Percentiles rank a stretch among this genome's conserved stretches.
phyloP scores from a whole-genome alignment of 2,888 invertebrate species.

The Mesochorus sp. region DNA sequence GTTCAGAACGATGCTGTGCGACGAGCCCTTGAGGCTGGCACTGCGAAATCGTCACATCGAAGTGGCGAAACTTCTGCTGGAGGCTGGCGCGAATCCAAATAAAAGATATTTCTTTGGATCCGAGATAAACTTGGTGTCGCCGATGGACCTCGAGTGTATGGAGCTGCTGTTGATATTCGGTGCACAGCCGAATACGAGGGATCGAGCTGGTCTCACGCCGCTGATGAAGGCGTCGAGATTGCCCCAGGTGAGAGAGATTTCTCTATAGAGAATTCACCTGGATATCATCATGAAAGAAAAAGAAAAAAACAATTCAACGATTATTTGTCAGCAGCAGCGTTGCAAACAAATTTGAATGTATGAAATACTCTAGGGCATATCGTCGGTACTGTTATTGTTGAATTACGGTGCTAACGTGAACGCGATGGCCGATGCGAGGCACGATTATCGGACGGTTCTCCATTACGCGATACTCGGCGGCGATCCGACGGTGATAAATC shows the following conservation, averaged over 20 bases:
- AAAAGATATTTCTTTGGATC: slow-evolving; percentile 95
- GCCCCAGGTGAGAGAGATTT: slow-evolving; percentile 88
- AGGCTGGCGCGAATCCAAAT: slow-evolving; percentile 94
- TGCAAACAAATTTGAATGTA: slow-evolving; percentile 1
- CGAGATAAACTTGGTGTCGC: slow-evolving; percentile 93
- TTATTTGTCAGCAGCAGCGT: too few relatives aligned
- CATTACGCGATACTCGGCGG: slow-evolving; percentile 94
- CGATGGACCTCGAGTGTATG: slow-evolving; percentile 90
- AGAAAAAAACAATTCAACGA: too few relatives aligned
- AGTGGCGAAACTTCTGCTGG: slow-evolving; percentile 88
- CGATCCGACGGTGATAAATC: slow-evolving; percentile 87
- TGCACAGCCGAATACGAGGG: slow-evolving; percentile 93
- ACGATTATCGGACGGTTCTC: slow-evolving; percentile 93
- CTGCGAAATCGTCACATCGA: slow-evolving; percentile 93
- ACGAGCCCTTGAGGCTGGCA: slow-evolving; percentile 94
- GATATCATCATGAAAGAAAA: too few relatives aligned
- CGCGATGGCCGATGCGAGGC: slow-evolving; percentile 92
- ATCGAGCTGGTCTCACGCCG: slow-evolving; percentile 93
- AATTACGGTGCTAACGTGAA: slow-evolving; percentile 94
- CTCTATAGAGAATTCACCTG: too few relatives aligned
- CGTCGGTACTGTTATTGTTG: slow-evolving; percentile 89
- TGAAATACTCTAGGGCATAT: slow-evolving; percentile 85
- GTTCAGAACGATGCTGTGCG: slow-evolving; percentile 87
- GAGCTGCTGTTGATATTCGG: slow-evolving; percentile 92
- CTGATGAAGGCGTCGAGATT: slow-evolving; percentile 95